Evolutionary conservation across 2,113 vertebrate species (phyloP).

Genomic region (Myotis lucifugus): DNA sequence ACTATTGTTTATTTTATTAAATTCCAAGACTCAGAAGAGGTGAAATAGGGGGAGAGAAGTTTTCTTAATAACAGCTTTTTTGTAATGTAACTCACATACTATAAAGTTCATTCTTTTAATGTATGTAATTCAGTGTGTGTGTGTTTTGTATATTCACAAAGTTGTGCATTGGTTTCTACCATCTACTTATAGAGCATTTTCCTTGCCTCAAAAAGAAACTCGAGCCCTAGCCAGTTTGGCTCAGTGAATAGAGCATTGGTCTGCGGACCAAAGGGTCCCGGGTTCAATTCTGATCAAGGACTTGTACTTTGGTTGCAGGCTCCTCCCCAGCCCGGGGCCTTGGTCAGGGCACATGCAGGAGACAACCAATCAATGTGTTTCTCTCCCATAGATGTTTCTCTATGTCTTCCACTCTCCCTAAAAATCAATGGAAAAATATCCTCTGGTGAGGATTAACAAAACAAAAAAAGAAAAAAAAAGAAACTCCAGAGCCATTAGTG

Average conservation of each 20-base stretch:
- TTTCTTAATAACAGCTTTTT: background rate
- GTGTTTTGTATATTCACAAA: background rate
- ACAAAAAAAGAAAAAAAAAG: background rate
- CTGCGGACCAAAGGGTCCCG: no score
- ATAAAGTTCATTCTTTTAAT: background rate
- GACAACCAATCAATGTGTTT: no score
- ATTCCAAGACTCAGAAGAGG: background rate
- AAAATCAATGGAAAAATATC: no score
- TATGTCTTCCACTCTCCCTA: no score
- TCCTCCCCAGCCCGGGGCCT: no score
- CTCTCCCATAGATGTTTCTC: no score
- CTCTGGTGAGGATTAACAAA: no score
- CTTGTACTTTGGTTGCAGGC: no score
- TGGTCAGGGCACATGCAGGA: no score
- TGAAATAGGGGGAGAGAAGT: background rate
- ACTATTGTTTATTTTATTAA: background rate
- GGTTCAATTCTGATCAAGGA: no score
- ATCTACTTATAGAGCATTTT: background rate
- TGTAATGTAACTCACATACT: background rate
- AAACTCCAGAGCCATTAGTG: background rate
- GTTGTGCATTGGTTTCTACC: background rate
- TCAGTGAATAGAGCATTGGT: no score
- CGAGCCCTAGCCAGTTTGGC: no score
- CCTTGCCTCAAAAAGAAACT: background rate
- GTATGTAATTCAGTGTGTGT: background rate